Base-by-base conservation (phyloP, 2,888 invertebrate species). In the Hirtodrosophila cameraria region DNA sequence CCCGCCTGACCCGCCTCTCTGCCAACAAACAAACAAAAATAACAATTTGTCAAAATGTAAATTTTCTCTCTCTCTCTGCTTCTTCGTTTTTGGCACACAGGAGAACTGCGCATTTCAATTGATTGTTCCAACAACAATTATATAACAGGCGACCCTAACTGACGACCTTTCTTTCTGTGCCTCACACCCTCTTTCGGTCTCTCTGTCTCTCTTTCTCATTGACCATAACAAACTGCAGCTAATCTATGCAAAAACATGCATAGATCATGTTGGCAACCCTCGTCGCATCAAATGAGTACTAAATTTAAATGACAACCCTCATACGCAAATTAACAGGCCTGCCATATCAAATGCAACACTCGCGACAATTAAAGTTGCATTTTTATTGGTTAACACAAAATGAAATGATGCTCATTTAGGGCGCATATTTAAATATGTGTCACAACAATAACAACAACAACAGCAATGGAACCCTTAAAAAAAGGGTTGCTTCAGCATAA, bases 181-280 rank as follows among this genome's bases (percentile, higher is more conserved):
- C 38, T 25, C 25, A 13, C 18, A 16, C 7, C 6, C 15, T 12
- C 16, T 8, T 41, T 28, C 20, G 1, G 0, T n/a, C 2, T 11
- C 36, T 36, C 35, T 35, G 3, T n/a, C 15, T 11, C 6, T 6
- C 7, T 0, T 25, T 2, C 28, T 7, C 16, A 5, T 9, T 16
- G 20, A 30, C 39, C 81, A 67, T 75, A 79, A 82, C 83, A 57
- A 82, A 79, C 53, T 78, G 79, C 79, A 63, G 38, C 83, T 80
- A 80, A 80, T 80, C 87, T 80, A 80, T 80, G 87, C 86, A 87
- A 80, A 80, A 87, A 80, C 80, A 80, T 85, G 87, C 84, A 50
- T 30, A 53, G 31, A 18, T 11, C 7, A 43, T 11, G 11, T 39
- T 38, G 35, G 55, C 53, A 54, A 60, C 53, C 52, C 43, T 62